Conservation (phyloP, 1,140 invertebrate species). For the Pentalonia nigronervosa region DNA sequence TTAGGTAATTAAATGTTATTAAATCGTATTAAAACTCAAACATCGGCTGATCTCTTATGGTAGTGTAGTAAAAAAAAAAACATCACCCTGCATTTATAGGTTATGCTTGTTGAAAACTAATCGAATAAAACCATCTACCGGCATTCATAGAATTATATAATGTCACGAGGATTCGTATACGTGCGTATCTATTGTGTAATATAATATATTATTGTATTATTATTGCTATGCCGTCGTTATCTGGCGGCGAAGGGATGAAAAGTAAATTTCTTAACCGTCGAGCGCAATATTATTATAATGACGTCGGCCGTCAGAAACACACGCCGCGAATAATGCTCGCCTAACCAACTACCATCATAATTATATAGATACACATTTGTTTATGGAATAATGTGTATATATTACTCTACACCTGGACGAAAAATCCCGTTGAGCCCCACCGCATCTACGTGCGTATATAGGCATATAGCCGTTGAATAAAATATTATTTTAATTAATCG, state of each 20-base stretch:
- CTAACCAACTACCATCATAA: not conserved
- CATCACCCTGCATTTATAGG: not conserved
- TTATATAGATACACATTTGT: not conserved
- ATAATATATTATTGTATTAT: not conserved
- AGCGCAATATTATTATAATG: not conserved
- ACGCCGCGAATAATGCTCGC: not conserved
- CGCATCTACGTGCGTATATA: not conserved
- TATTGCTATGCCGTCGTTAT: not conserved
- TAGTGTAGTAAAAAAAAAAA: not conserved
- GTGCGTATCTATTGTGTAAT: not conserved
- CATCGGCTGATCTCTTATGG: not conserved
- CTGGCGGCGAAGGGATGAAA: not conserved
- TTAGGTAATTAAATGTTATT: not conserved
- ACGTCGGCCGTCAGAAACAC: not conserved
- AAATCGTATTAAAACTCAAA: not conserved
- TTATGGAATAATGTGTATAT: not conserved
- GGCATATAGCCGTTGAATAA: not conserved
- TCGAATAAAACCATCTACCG: not conserved
- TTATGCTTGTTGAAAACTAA: not conserved
- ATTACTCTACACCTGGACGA: slow-evolving; percentile 4
- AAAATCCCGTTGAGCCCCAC: not conserved
- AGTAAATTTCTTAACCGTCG: slow-evolving; percentile 1
- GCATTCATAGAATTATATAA: not conserved
- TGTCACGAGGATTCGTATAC: not conserved
- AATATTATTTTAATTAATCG: slow-evolving; percentile 22